These are phyloP conservation scores for Phallusia fumigata DNA, from an alignment of 23 tunicate genomes.

Conservation along the genomic window DNA sequence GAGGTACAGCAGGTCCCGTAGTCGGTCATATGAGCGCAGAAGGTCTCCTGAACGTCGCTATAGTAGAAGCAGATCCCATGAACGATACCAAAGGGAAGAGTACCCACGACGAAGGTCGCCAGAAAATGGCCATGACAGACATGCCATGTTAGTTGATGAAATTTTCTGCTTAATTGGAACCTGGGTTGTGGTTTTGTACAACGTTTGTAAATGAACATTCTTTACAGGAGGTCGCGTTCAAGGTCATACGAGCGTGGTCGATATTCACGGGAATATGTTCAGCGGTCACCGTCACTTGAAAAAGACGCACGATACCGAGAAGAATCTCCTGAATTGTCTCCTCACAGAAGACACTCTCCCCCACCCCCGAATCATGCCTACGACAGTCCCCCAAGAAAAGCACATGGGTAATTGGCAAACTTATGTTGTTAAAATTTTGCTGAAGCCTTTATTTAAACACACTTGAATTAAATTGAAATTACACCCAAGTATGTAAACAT, in stretches of 20 bases:
- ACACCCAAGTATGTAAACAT: too few species aligned
- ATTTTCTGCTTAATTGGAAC: too few species aligned
- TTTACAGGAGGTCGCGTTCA: background rate
- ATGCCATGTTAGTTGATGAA: background rate
- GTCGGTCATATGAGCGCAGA: conserved; percentile 62
- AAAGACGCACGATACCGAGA: background rate
- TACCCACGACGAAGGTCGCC: conserved; percentile 18
- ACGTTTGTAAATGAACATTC: background rate
- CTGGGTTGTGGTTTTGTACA: too few species aligned
- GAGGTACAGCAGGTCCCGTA: conserved; percentile 67
- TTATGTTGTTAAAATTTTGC: too few species aligned
- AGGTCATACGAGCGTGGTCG: conserved; percentile 2
- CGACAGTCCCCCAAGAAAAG: conserved; percentile 3
- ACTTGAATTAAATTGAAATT: too few species aligned
- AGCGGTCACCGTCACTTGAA: background rate
- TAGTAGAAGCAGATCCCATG: conserved; percentile 29
- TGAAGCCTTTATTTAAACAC: too few species aligned
- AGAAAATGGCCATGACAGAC: conserved; percentile 21
- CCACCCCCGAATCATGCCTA: background rate
- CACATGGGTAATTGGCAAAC: background rate
- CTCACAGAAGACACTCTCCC: background rate
- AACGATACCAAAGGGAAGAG: conserved; percentile 6
- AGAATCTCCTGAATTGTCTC: background rate
- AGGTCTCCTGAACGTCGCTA: conserved; percentile 39
- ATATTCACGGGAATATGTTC: background rate